These are phyloP conservation scores for Omphaloscelis lunosa DNA, from an alignment of 2,888 invertebrate species.

Conservation along the genomic window DNA sequence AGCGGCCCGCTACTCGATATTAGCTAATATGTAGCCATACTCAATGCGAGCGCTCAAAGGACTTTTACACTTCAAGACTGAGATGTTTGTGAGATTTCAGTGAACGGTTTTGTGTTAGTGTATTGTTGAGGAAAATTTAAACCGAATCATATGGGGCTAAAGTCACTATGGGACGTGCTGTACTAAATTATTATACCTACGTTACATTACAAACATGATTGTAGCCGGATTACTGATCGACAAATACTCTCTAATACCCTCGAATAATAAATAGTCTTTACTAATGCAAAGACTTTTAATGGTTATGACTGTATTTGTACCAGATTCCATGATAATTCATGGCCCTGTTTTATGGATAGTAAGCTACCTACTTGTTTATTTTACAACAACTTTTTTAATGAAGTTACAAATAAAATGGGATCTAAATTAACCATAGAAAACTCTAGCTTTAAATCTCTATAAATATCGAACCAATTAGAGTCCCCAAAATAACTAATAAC, in stretches of 20 bases:
- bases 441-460: constrained; percentile 19
- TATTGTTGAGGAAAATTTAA: not conserved
- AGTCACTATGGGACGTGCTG: not conserved
- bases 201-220: not conserved
- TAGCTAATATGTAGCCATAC: constrained; percentile 81
- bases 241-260: too few species aligned
- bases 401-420: not conserved
- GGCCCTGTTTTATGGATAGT: not conserved
- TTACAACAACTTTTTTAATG: constrained; percentile 9
- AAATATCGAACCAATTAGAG: constrained; percentile 56
- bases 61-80: constrained; percentile 70
- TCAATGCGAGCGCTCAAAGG: constrained; percentile 68
- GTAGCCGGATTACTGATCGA: not conserved
- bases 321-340: too few species aligned
- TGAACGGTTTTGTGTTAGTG: not conserved
- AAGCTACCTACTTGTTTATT: not conserved
- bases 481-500: constrained; percentile 44
- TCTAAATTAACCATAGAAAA: constrained; percentile 17
- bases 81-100: constrained; percentile 4
- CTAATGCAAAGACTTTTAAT: too few species aligned
- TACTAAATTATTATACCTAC: not conserved
- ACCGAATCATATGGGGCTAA: not conserved
- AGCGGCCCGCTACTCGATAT: constrained; percentile 78
- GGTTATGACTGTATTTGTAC: too few species aligned
- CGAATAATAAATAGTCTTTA: too few species aligned